Evolutionary conservation across 2,888 invertebrate genomes (phyloP).

Genomic region (Ichneumon xanthorius): DNA sequence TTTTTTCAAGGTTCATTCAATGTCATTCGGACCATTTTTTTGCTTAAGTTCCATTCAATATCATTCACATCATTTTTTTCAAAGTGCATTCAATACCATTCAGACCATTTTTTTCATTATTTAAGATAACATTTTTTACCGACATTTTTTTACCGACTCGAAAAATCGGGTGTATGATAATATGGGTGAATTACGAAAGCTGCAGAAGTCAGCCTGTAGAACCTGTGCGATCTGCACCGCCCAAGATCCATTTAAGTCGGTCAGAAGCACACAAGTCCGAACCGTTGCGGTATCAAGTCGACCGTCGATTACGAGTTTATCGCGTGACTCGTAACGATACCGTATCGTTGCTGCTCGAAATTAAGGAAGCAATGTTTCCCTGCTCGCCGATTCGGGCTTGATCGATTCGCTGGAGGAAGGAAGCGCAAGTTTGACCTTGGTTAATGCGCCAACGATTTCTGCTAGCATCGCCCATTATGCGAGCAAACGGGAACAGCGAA

Average conservation of each 20-base stretch:
- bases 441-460: neutral
- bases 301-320: slow-evolving; percentile 43
- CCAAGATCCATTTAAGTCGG: neutral
- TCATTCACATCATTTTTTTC: no score
- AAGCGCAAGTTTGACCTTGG: slow-evolving; percentile 2
- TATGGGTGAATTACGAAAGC: neutral
- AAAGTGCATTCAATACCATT: no score
- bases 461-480: neutral
- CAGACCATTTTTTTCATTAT: no score
- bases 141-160: no score
- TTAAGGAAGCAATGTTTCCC: neutral
- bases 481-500: slow-evolving; percentile 9
- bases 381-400: slow-evolving; percentile 15
- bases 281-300: slow-evolving; percentile 25
- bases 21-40: no score
- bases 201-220: neutral
- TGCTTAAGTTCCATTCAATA: no score
- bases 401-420: slow-evolving; percentile 28
- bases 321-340: slow-evolving; percentile 32
- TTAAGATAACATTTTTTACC: no score
- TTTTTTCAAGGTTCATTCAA: no score
- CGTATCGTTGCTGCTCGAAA: slow-evolving; percentile 3
- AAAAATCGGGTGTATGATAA: no score
- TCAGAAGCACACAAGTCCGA: slow-evolving; percentile 9
- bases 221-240: neutral